phyloP scores from a whole-genome alignment of 2,888 invertebrate genomes.

The Eucriotettix oculatus region DNA sequence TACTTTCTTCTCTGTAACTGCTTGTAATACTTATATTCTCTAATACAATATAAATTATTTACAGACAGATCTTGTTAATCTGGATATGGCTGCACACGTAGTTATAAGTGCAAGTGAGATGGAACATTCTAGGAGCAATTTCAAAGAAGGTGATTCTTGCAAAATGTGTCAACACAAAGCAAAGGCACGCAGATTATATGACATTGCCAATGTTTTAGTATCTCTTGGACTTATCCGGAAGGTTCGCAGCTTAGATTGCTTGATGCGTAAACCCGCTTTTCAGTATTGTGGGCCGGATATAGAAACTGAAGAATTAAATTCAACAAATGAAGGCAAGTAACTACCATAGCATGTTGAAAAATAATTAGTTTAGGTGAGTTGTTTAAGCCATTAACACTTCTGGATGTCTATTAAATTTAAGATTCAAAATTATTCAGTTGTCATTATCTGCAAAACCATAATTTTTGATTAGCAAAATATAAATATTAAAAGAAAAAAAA shows the following conservation, averaged over 20 bases:
- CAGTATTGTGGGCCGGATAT: slow-evolving; percentile 38
- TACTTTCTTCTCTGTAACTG: too few species aligned
- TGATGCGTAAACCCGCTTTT: slow-evolving; percentile 47
- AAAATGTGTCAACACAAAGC: slow-evolving; percentile 35
- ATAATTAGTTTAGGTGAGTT: too few species aligned
- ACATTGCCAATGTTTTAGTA: slow-evolving; percentile 61
- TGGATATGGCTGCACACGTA: slow-evolving; percentile 49
- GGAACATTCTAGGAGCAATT: not conserved
- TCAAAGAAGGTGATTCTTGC: not conserved
- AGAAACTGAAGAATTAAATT: not conserved
- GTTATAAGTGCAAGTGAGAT: slow-evolving; percentile 34
- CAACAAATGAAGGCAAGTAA: too few species aligned
- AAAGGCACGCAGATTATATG: slow-evolving; percentile 55
- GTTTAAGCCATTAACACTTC: too few species aligned
- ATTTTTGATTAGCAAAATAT: too few species aligned
- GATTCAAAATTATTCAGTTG: too few species aligned
- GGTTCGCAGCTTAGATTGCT: slow-evolving; percentile 37
- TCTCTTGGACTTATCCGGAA: slow-evolving; percentile 56
- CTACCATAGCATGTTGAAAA: too few species aligned
- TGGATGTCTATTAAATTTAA: too few species aligned
- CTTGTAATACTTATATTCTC: too few species aligned
- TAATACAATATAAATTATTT: slow-evolving; percentile 14
- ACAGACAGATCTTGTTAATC: slow-evolving; percentile 44
- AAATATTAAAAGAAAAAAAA: too few species aligned
- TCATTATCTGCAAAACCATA: too few species aligned